phyloP scores from a whole-genome alignment of 1,140 invertebrate species.

The Sarcophaga peregrina region DNA sequence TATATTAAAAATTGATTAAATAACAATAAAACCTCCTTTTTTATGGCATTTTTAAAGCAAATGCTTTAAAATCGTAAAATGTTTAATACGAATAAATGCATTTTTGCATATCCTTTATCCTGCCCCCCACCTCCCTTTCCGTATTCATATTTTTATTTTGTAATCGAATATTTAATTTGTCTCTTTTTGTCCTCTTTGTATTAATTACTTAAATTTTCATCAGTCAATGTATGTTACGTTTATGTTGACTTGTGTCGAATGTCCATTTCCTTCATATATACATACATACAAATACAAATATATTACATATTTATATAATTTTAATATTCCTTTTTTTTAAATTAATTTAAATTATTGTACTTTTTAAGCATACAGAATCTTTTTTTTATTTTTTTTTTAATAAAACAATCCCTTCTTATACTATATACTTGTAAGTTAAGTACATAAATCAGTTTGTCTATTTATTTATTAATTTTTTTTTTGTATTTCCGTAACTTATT shows the following conservation, averaged over 20 bases:
- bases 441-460: background rate
- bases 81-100: background rate
- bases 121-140: no score
- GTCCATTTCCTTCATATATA: background rate
- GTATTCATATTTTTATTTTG: background rate
- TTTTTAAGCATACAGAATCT: background rate
- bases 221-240: no score
- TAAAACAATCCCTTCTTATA: background rate
- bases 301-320: background rate
- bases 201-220: background rate
- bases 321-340: background rate
- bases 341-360: conserved; percentile 12
- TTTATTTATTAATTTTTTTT: background rate
- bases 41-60: background rate
- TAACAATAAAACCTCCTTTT: conserved; percentile 1
- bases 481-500: background rate
- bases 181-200: background rate
- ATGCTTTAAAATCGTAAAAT: background rate
- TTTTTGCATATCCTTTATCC: background rate
- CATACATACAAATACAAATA: no score
- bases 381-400: background rate
- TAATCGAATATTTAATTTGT: background rate
- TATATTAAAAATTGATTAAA: background rate
- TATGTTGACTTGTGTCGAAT: background rate
- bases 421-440: background rate